These are phyloP conservation scores for Dolichotis patagonum DNA, from an alignment of 2,113 vertebrate genomes.

Conservation along the genomic window DNA sequence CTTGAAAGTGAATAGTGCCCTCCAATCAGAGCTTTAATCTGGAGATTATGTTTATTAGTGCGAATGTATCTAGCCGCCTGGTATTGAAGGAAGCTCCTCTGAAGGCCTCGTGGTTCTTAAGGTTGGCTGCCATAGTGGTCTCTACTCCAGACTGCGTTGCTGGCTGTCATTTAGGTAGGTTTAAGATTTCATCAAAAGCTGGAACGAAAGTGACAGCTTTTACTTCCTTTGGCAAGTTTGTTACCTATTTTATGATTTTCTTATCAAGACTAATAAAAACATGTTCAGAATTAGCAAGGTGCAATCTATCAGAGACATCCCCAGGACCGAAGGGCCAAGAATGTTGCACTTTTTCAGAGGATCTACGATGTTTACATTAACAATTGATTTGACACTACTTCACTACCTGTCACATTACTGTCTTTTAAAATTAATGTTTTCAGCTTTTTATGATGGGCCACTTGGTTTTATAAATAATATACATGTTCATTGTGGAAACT, in stretches of 20 bases:
- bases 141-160: neutral
- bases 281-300: neutral
- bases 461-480: neutral
- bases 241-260: neutral
- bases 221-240: neutral
- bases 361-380: neutral
- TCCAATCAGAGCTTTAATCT: neutral
- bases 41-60: neutral
- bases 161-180: neutral
- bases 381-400: neutral
- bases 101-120: neutral
- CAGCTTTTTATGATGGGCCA: neutral
- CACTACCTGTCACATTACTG: neutral
- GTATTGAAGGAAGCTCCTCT: neutral
- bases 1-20: neutral
- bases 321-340: neutral
- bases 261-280: neutral
- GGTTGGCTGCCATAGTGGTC: neutral
- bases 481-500: neutral
- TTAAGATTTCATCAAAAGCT: neutral
- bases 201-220: neutral
- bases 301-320: neutral
- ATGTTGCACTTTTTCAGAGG: neutral
- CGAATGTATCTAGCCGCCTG: neutral
- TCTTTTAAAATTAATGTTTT: conserved; percentile 9